These are phyloP conservation scores for Polyommatus icarus DNA, from an alignment of 2,888 invertebrate genomes.

Conservation along the genomic window DNA sequence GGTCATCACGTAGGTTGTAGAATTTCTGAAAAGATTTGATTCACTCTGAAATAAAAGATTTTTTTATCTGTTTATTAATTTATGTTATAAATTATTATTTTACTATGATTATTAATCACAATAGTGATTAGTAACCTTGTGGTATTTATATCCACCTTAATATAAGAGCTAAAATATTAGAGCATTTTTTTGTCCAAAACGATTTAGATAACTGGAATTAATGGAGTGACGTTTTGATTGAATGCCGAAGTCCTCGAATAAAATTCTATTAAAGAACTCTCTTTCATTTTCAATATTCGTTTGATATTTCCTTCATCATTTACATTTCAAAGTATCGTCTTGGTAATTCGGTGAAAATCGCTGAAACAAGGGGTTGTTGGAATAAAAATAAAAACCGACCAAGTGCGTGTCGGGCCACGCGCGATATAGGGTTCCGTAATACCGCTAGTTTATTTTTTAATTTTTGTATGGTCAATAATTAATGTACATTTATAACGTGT, in stretches of 20 bases:
- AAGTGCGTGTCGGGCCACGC: no score
- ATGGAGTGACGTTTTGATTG: conserved; percentile 24
- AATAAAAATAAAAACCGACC: no score
- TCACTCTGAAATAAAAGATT: no score
- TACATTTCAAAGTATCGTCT: conserved; percentile 4
- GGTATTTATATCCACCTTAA: neutral
- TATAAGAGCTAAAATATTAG: neutral
- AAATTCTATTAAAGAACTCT: conserved; percentile 17
- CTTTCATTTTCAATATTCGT: conserved; percentile 9
- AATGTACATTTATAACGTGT: no score
- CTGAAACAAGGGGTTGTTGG: neutral
- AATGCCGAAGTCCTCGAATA: neutral
- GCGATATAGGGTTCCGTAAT: no score
- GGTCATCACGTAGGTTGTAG: no score
- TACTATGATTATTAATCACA: neutral
- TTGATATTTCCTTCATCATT: conserved; percentile 8
- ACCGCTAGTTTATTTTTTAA: no score
- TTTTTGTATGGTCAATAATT: no score
- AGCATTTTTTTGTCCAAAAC: neutral
- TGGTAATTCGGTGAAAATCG: neutral
- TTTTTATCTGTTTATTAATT: no score
- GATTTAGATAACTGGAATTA: conserved; percentile 1
- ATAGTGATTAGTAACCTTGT: neutral
- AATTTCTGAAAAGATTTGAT: no score
- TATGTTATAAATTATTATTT: no score